Conservation (phyloP, 2,113 vertebrate genomes). For the Tyto alba region DNA sequence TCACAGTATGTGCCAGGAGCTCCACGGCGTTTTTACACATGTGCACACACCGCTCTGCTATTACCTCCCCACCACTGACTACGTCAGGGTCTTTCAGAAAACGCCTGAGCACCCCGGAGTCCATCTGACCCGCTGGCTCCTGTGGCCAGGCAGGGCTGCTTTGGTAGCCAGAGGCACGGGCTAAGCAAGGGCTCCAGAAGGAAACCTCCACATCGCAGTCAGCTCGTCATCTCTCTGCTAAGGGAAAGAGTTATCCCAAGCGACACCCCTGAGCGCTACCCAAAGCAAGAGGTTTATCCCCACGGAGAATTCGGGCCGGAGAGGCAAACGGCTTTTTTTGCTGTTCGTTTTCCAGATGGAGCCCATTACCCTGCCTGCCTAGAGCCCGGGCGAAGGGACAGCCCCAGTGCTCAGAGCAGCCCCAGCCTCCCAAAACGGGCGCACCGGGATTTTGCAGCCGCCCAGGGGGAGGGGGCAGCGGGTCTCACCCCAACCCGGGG, state of each 20-base stretch:
- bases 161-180: not conserved
- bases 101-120: not conserved
- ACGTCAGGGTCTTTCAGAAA: not conserved
- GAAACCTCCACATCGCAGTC: rapidly evolving
- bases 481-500: too few species aligned
- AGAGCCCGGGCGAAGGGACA: not conserved
- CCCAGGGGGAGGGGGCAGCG: too few species aligned
- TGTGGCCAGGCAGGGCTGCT: not conserved
- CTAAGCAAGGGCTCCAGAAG: not conserved
- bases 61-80: not conserved
- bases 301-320: rapidly evolving
- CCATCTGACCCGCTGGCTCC: not conserved
- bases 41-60: not conserved
- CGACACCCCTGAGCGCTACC: not conserved
- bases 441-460: not conserved
- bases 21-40: not conserved
- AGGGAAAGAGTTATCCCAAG: not conserved
- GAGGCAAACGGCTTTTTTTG: rapidly evolving
- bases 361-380: not conserved
- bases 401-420: rapidly evolving
- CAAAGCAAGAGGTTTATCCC: rapidly evolving
- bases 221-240: not conserved
- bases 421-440: rapidly evolving
- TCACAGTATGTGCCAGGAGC: not conserved
- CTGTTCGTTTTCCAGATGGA: not conserved